Base-by-base conservation (phyloP, 1,140 invertebrate genomes). In the Chelonus insularis region DNA sequence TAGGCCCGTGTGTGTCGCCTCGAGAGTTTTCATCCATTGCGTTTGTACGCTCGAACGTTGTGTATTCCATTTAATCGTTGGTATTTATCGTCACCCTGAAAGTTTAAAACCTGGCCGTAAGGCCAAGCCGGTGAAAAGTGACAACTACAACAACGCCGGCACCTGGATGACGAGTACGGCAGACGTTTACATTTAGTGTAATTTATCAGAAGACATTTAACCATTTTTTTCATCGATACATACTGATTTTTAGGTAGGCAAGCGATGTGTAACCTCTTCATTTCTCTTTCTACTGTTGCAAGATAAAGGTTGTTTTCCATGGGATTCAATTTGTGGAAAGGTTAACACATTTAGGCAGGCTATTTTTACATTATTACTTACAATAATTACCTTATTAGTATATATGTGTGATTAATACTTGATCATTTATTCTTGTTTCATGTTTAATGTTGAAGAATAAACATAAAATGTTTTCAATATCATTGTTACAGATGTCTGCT, bases 401-500 rank as follows among this genome's bases (percentile, higher is more conserved):
- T 50, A 20, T 21, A 25, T 23, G 21, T 50, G 47, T 23, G 9
- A 50, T 61, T 4, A 29, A 29, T 29, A 29, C 3, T n/a, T n/a
- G n/a, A n/a, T n/a, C n/a, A n/a, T n/a, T n/a, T n/a, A n/a, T n/a
- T n/a, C n/a, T n/a, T n/a, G n/a, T n/a, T n/a, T n/a, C n/a, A n/a
- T n/a, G n/a, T n/a, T n/a, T n/a, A n/a, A n/a, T n/a, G n/a, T n/a
- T n/a, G n/a, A n/a, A n/a, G 11, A 8, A 23, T 12, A 1, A n/a
- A 1, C 21, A 51, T 11, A 34, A 8, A 39, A 55, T 60, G 32
- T 32, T 57, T 55, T 45, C 20, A 63, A 63, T 63, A 56, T 69
- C 45, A 65, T 66, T 73, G 63, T 91, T 91, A 70, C 86, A 94
- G 91, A 93, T 93, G 92, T 93, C 91, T 87, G 91, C 91, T 87